Percentiles rank a stretch among this genome's conserved stretches.
These are phyloP conservation scores for Tanytarsus gracilentus DNA, from an alignment of 2,888 invertebrate species.

Conservation along the genomic window DNA sequence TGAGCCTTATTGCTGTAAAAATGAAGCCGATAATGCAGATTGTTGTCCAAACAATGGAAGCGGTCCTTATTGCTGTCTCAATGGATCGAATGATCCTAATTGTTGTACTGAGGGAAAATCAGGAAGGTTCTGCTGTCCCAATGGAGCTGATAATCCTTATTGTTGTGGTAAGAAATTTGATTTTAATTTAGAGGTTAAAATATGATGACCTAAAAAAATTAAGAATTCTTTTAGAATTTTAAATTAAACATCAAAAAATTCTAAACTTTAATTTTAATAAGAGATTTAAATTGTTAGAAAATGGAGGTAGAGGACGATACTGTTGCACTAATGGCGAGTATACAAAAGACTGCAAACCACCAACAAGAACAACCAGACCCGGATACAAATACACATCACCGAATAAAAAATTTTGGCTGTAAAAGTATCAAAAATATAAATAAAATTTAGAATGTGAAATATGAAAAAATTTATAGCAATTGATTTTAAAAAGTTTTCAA, in stretches of 20 bases:
- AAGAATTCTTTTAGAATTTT: too few species aligned
- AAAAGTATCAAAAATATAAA: too few species aligned
- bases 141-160: background rate
- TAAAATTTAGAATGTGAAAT: too few species aligned
- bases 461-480: too few species aligned
- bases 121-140: background rate
- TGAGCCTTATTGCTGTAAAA: background rate
- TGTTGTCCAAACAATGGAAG: background rate
- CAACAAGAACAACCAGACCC: background rate
- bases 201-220: too few species aligned
- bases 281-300: too few species aligned
- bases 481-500: too few species aligned
- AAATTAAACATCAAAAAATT: too few species aligned
- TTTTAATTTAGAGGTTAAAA: too few species aligned
- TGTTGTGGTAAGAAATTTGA: too few species aligned
- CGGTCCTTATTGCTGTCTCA: background rate
- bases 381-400: background rate
- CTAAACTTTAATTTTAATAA: too few species aligned
- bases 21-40: background rate
- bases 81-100: background rate
- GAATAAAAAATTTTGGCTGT: too few species aligned
- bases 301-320: background rate
- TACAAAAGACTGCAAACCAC: background rate
- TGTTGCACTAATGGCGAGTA: background rate
- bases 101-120: background rate